phyloP scores from a whole-genome alignment of 2,113 vertebrate genomes.

The Romanogobio albipinnatus region DNA sequence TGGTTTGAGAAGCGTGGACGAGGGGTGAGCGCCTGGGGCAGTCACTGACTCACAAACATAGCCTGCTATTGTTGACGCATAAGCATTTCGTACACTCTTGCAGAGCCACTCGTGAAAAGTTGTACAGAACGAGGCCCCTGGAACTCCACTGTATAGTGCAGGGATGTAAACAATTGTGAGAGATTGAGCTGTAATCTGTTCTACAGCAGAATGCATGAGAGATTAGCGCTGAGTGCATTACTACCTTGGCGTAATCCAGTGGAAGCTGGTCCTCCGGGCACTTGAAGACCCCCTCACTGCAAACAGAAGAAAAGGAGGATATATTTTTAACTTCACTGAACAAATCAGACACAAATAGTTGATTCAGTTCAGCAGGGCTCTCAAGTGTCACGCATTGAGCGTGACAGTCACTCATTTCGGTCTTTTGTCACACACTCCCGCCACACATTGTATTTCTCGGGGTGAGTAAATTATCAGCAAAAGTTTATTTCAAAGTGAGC shows the following conservation, averaged over 20 bases:
- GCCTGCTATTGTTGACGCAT: background rate
- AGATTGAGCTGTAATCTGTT: constrained; percentile 29
- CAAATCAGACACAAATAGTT: background rate
- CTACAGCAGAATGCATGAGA: constrained; percentile 7
- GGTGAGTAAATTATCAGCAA: too few species aligned
- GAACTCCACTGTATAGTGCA: background rate
- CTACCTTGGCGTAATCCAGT: constrained; percentile 93
- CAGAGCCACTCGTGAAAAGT: background rate
- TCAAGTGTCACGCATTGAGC: too few species aligned
- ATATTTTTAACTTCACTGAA: constrained; percentile 37
- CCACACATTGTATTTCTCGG: too few species aligned
- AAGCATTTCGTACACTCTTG: background rate
- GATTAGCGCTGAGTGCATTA: constrained; percentile 62
- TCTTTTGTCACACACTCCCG: too few species aligned
- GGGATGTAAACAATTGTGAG: background rate
- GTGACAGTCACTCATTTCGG: too few species aligned
- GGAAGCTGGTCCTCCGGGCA: constrained; percentile 92
- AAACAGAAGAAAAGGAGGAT: constrained; percentile 60
- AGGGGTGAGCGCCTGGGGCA: background rate
- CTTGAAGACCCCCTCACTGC: constrained; percentile 92
- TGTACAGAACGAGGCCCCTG: background rate
- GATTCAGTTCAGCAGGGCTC: background rate
- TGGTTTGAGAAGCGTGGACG: constrained; percentile 21
- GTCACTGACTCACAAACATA: background rate
- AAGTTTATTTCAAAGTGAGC: too few species aligned